Base-by-base conservation (phyloP, 1,140 invertebrate genomes). In the Drosophila ananassae region DNA sequence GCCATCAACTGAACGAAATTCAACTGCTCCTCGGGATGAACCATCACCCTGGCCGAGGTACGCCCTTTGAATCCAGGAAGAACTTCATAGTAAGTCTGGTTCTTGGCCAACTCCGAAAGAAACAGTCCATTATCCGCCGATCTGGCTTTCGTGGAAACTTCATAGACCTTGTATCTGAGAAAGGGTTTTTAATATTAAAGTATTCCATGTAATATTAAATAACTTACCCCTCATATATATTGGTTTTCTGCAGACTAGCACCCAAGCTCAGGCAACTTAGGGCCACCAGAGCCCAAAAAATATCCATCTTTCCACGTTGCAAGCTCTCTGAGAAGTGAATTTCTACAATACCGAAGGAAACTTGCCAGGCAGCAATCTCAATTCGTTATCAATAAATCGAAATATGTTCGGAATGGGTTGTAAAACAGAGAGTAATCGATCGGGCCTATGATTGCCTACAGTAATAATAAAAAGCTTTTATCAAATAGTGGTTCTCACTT, bases 101-200 rank as follows among this genome's bases (percentile, higher is more conserved):
- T 89, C 13, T 61, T 64, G 1, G 30, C 37, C 55, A 89, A 39
- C 13, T 67, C 52, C 1, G 57, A 41, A 3, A 83, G 9, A 1
- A 54, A 12, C 6, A 50, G 21, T 10, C 48, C 30, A 0, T 52
- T 32, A 2, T 8, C 24, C 5, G 32, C 32, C 1, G 63, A 57
- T 1, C 83, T 79, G 5, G 52, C 44, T 28, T 68, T 71, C 0
- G 39, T 6, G 0, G 37, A 17, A 22, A 89, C 12, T 13, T 83
- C 61, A 24, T 84, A 89, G 17, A 89, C 28, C 58, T 89, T 89
- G 30, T 59, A 89, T 0, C 83, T 89, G 0, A 41, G 6, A 13
- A 32, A 1, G 2, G 22, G 9, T 22, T 44, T 17, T 41, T 22
- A 2, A 30, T 0, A 6, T 22, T 8, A 44, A 0, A 6, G 6